Evolutionary conservation across 2,797 vertebrate genomes (phyloP), one percentile per base, ranked within the genome.

Genomic region (Alca torda): DNA sequence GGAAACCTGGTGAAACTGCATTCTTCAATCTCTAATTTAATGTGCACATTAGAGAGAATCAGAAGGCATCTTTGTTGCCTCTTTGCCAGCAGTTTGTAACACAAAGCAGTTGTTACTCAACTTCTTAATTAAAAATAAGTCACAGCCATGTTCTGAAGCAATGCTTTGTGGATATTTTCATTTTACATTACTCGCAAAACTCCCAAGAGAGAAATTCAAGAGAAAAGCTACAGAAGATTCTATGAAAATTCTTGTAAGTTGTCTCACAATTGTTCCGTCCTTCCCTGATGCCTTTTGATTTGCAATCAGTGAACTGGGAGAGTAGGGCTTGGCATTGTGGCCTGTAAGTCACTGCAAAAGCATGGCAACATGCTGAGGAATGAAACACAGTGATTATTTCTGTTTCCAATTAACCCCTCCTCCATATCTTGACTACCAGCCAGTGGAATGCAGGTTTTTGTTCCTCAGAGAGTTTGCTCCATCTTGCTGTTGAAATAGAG

Each of bases 71-170:
- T 61, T 67, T 90, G 13, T 86, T 95, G 84, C 88, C 23, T 80
- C 68, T 83, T 30, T 94, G 82, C 90, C 87, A 94, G 69, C 61
- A 78, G 39, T 73, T 87, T 78, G 61, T 94, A 95, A 77, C 50
- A 92, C 79, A 86, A 89, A 91, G 82, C 61, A 81, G 68, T 91
- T 96, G 85, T 92, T 93, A 85, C 60, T 94, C 63, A 79, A 78
- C 65, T 93, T 96, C 84, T 94, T 94, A 93, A 96, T 95, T 96
- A 95, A 89, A 85, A 92, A 92, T 78, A 96, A 96, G 84, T 86
- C 68, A 81, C 46, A 87, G 75, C 72, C 15, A 1, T 64, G 37
- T 91, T 96, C 37, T 78, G 76, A 87, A 93, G 81, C 78, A 92
- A 50, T 78, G 82, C 45, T 89, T 89, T 83, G 57, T 85, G 72